These are phyloP conservation scores for Melanogrammus aeglefinus DNA, from an alignment of 2,797 vertebrate species.

Conservation along the genomic window DNA sequence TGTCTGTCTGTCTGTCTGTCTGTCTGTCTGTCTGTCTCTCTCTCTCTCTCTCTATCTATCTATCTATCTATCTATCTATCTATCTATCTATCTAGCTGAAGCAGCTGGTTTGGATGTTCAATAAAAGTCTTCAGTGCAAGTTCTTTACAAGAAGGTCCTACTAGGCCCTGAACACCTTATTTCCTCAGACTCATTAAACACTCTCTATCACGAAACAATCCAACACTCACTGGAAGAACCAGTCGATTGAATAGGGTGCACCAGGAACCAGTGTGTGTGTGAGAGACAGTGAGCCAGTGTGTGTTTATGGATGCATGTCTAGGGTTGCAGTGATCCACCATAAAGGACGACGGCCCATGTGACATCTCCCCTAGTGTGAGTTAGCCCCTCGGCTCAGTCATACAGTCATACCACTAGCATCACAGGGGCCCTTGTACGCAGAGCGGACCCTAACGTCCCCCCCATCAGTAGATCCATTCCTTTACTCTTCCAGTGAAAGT, in stretches of 20 bases:
- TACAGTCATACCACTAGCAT: background rate
- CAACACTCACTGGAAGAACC: background rate
- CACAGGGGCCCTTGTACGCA: constrained; percentile 15
- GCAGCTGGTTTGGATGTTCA: background rate
- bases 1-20: too few species aligned
- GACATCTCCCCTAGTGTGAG: constrained; percentile 7
- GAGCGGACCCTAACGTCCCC: background rate
- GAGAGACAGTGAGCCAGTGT: background rate
- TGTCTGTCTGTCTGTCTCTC: too few species aligned
- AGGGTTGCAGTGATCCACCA: background rate
- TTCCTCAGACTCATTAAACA: background rate
- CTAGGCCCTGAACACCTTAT: background rate
- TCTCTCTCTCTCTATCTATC: too few species aligned
- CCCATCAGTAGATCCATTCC: background rate
- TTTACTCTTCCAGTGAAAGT: background rate
- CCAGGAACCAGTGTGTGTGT: background rate
- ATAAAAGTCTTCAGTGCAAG: background rate
- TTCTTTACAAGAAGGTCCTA: background rate
- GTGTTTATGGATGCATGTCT: background rate
- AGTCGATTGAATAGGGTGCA: background rate
- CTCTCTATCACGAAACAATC: background rate
- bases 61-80: too few species aligned
- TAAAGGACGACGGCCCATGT: constrained; percentile 8
- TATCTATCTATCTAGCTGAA: too few species aligned
- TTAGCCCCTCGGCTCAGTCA: constrained; percentile 4